These are phyloP conservation scores for Sminthopsis crassicaudata DNA, from an alignment of 2,113 vertebrate species.

Conservation along the genomic window DNA sequence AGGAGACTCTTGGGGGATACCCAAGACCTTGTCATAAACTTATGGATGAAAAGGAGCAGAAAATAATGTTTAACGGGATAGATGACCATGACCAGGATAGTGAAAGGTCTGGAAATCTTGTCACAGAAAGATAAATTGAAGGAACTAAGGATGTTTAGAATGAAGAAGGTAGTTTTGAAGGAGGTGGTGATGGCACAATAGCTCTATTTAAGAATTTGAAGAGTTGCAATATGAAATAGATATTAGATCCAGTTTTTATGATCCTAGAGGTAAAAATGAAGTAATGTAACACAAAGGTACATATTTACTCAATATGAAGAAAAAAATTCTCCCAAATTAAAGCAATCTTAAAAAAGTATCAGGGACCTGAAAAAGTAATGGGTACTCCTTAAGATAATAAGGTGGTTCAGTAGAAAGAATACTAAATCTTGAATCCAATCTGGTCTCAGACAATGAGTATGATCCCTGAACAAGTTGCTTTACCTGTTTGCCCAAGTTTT, in stretches of 20 bases:
- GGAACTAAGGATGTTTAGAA: background rate
- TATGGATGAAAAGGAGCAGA: background rate
- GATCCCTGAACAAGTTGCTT: background rate
- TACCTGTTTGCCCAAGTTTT: background rate
- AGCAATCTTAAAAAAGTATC: background rate
- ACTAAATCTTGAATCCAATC: background rate
- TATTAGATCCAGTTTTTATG: background rate
- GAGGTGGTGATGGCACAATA: background rate
- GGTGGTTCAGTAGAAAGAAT: background rate
- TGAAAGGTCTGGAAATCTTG: background rate
- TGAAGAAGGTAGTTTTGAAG: background rate
- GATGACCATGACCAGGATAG: background rate
- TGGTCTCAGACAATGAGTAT: background rate
- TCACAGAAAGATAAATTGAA: background rate
- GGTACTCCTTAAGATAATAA: background rate
- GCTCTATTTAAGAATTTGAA: background rate
- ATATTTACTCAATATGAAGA: background rate
- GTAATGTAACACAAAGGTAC: background rate
- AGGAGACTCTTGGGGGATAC: background rate
- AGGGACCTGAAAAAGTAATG: background rate
- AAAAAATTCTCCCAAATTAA: background rate
- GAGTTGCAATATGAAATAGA: background rate
- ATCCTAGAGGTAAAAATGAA: background rate
- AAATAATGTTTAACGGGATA: background rate
- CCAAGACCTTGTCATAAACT: background rate